Evolutionary conservation across 2,113 vertebrate genomes (phyloP).

Genomic region (Climacteris rufus): DNA sequence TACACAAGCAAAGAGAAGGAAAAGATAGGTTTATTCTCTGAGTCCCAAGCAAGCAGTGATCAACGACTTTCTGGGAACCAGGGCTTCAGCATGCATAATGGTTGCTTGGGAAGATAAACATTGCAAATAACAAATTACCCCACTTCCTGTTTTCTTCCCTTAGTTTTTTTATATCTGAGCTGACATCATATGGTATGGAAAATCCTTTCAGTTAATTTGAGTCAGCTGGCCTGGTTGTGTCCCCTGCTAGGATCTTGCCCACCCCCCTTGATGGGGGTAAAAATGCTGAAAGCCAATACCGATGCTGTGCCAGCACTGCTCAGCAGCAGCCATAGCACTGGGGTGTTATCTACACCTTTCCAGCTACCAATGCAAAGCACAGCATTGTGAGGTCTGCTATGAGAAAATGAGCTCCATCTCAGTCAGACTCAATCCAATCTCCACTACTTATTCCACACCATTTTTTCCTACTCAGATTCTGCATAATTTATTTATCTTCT

Average conservation of each 20-base stretch:
- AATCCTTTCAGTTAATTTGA: not conserved
- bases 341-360: not conserved
- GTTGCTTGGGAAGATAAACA: not conserved
- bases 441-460: no score
- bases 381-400: not conserved
- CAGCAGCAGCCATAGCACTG: not conserved
- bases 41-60: not conserved
- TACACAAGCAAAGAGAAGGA: not conserved
- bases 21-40: not conserved
- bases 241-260: not conserved
- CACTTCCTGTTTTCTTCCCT: not conserved
- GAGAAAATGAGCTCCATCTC: not conserved
- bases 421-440: not conserved
- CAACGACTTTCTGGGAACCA: not conserved
- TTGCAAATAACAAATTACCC: not conserved
- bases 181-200: not conserved
- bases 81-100: accelerated
- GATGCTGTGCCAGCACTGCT: not conserved
- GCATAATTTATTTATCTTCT: not conserved
- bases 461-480: not conserved
- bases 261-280: no score
- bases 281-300: accelerated
- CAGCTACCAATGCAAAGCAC: not conserved
- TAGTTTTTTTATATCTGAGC: not conserved
- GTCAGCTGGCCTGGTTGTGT: not conserved